Evolutionary conservation across 64 coral and sea anemone genomes (phyloP).

Genomic region (Exaiptasia diaphana): DNA sequence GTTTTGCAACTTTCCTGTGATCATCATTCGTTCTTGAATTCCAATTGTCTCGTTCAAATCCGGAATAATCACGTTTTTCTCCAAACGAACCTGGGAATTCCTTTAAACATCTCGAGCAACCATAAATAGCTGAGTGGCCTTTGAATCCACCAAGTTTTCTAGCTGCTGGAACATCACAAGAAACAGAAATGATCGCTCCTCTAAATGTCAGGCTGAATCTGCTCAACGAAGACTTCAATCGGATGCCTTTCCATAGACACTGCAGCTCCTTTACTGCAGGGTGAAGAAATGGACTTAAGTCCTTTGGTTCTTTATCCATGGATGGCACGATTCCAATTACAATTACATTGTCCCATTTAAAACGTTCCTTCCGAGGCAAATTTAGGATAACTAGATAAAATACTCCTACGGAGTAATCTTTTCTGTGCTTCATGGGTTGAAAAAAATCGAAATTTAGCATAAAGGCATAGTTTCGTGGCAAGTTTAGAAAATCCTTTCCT

Average conservation of each 20-base stretch:
- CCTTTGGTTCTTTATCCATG: background rate
- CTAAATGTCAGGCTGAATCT: background rate
- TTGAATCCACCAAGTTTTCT: background rate
- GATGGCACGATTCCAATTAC: background rate
- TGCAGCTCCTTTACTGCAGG: background rate
- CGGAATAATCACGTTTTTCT: background rate
- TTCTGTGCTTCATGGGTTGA: background rate
- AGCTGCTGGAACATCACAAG: background rate
- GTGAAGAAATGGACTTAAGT: background rate
- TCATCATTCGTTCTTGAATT: background rate
- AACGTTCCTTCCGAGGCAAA: background rate
- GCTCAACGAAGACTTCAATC: background rate
- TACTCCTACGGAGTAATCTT: background rate
- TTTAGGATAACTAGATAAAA: background rate
- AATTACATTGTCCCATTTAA: background rate
- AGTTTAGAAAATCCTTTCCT: background rate
- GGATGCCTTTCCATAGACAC: background rate
- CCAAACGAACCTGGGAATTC: background rate
- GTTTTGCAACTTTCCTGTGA: background rate
- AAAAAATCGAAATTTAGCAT: slow-evolving; percentile 12
- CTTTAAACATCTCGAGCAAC: background rate
- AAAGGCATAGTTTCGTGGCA: background rate
- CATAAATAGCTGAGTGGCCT: background rate
- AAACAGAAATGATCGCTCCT: background rate
- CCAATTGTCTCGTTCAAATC: background rate